Evolutionary conservation across 1,140 invertebrate genomes (phyloP), one percentile per base, ranked within the genome.

Genomic region (Drosophila truncata): DNA sequence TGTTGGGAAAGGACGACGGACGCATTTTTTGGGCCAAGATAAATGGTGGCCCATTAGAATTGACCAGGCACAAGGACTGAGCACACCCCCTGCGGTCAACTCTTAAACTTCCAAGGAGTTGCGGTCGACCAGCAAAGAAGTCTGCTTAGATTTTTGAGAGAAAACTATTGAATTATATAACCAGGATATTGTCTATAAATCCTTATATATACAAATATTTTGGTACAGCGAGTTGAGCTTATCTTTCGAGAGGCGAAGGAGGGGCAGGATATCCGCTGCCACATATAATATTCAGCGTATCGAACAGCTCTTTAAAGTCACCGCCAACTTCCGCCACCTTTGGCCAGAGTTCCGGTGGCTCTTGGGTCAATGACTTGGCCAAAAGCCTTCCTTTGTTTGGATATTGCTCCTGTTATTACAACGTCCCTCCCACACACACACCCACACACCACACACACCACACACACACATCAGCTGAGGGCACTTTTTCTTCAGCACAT

Each of bases 321-420:
- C 42, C 59, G 44, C 64, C 64, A n/a, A 31, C 61, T 16, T 47
- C 65, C 61, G 10, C 33, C 11, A 23, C 23, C 31, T 29, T 49
- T 25, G 42, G 18, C 33, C 20, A 39, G 27, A n/a, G 25, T 37
- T 33, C 31, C 50, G 50, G 31, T 27, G 47, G 11, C 8, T 9
- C 67, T 18, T 55, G 84, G 84, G 84, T 87, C 84, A 84, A 74
- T 84, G 84, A 88, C 84, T 90, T 80, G 63, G 64, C 54, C 71
- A 54, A 77, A 77, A 69, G 54, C 55, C 54, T 81, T 75, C 55
- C 54, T 77, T 75, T 75, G 42, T 83, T 80, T 70, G 50, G 65
- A 71, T 82, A 65, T 79, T 72, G 69, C 83, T 74, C 55, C 79
- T 83, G 79, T 83, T 87, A 79, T 83, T 82, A 71, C 77, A 66